phyloP scores from a whole-genome alignment of 2,797 vertebrate species.

The Clarias pachynema region DNA sequence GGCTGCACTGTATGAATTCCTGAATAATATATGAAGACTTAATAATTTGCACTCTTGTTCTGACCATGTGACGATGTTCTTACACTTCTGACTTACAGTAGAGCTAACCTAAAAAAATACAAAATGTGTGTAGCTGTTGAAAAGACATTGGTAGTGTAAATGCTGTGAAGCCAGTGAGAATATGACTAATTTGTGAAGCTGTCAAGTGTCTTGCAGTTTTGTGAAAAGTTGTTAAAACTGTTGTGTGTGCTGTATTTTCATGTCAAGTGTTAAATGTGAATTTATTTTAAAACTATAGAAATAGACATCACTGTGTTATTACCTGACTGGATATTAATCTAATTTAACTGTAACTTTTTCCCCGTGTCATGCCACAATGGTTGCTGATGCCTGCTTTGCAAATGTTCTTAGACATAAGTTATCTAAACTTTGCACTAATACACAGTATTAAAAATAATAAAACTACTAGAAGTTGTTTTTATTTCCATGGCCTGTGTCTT shows the following conservation, averaged over 20 bases:
- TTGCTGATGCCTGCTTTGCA: neutral
- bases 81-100: neutral
- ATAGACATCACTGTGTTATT: neutral
- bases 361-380: neutral
- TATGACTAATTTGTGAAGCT: slow-evolving; percentile 8
- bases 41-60: slow-evolving; percentile 4
- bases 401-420: neutral
- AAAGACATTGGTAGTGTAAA: neutral
- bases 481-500: neutral
- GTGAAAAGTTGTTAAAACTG: neutral
- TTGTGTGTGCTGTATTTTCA: neutral
- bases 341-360: neutral
- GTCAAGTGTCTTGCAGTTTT: neutral
- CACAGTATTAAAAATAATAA: slow-evolving; percentile 4
- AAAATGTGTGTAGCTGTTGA: neutral
- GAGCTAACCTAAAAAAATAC: neutral
- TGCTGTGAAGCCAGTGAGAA: neutral
- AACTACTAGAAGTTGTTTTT: neutral
- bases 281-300: neutral
- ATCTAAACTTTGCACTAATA: slow-evolving; percentile 10
- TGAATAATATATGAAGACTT: neutral
- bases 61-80: neutral
- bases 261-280: slow-evolving; percentile 6
- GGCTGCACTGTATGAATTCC: neutral
- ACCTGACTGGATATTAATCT: neutral